phyloP scores from a whole-genome alignment of 2,797 vertebrate genomes.

The Argya squamiceps region DNA sequence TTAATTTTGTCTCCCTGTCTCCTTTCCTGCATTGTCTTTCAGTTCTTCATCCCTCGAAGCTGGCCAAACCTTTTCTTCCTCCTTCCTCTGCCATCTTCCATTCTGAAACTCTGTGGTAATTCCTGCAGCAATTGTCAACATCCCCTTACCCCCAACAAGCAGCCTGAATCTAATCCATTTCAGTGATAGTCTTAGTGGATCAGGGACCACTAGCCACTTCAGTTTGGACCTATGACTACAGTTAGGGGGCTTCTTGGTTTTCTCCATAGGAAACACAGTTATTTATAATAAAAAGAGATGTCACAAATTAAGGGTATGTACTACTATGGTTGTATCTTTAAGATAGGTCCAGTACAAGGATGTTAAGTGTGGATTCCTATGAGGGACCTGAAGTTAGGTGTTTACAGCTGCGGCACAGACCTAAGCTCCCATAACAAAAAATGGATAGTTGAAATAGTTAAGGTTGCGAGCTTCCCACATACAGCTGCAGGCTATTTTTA shows the following conservation, averaged over 20 bases:
- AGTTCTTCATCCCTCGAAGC: neutral
- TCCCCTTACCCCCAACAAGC: fast-evolving
- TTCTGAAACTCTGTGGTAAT: neutral
- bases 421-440: neutral
- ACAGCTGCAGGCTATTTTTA: neutral
- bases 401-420: neutral
- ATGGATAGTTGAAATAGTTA: neutral
- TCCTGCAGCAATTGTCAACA: neutral
- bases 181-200: neutral
- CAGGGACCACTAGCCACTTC: neutral
- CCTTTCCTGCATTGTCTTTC: neutral
- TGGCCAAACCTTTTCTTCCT: neutral
- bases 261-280: neutral
- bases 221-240: neutral
- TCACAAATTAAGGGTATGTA: neutral
- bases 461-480: neutral
- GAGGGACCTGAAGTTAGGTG: neutral
- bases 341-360: neutral
- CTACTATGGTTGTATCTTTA: neutral
- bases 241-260: neutral
- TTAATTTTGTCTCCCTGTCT: neutral
- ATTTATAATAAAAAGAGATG: neutral
- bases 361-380: neutral
- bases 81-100: neutral
- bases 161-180: neutral